Base-by-base conservation (phyloP, 23 tunicate genomes). In the Halocynthia aurantium region DNA sequence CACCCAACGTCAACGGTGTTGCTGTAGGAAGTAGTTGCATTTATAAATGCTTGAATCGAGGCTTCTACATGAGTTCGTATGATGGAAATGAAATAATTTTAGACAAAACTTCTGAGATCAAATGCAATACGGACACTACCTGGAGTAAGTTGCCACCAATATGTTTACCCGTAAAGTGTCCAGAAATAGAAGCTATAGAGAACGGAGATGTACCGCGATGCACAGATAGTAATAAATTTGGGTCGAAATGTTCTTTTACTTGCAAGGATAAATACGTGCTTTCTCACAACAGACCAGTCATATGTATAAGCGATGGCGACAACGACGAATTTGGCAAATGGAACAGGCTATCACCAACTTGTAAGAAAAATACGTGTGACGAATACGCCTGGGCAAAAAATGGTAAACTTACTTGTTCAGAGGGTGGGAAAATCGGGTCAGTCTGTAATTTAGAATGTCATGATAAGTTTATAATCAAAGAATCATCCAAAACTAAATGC, bases 241-340 rank as follows among this genome's bases (percentile, higher is more conserved):
- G 31, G 19, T 65, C 70, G 10, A 20, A 40, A 65, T 65, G 70
- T 15, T 65, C 70, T 8, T 65, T 65, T 49, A 65, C 50, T 11
- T 65, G 70, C 6, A 40, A 49, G 22, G 15, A 11, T 15, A 65
- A 11, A 65, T 65, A 65, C 19, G 70, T 49, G 31, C 70, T 65
- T 8, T 10, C 70, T 11, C 70, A 65, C 70, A 49, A 6, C 22
- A 49, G 31, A 15, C 70, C 19, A 65, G 50, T 65, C 10, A 6
- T 65, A 15, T 65, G 70, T 15, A 49, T 20, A 15, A 65, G 70
- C 19, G 70, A 65, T 15, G 70, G 70, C 22, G 70, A 65, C 70
- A 65, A 65, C 31, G 70, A 65, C 31, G 31, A 65, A 65, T 20
- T 15, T 6, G 70, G 70, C 22, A 65, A 65, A 65, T 65, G 70